phyloP scores from a whole-genome alignment of 1,140 invertebrate genomes.

The Helicorthomorpha holstii region DNA sequence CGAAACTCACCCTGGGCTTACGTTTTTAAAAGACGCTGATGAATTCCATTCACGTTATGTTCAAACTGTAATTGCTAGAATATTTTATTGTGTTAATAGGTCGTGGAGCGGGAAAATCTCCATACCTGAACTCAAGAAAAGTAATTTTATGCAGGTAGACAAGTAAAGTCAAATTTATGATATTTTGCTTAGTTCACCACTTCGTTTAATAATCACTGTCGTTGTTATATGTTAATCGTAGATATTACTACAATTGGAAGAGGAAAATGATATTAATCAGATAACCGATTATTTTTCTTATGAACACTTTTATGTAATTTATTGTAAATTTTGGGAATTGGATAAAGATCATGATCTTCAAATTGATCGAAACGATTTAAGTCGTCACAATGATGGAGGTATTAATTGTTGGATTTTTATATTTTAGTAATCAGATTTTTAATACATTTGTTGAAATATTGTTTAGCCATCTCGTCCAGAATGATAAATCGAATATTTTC shows the following conservation, averaged over 20 bases:
- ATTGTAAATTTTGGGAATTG: slow-evolving; percentile 99
- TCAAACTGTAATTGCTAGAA: slow-evolving; percentile 89
- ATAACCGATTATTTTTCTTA: slow-evolving; percentile 97
- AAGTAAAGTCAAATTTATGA: too few relatives aligned
- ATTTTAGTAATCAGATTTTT: too few relatives aligned
- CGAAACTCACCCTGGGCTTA: slow-evolving; percentile 95
- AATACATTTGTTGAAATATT: too few relatives aligned
- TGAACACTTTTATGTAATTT: slow-evolving; percentile 99
- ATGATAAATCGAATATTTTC: slow-evolving; percentile 97
- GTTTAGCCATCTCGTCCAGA: slow-evolving; percentile 77
- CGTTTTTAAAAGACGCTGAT: slow-evolving; percentile 87
- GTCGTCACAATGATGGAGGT: slow-evolving; percentile 91
- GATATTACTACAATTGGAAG: slow-evolving; percentile 33
- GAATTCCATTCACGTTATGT: slow-evolving; percentile 98
- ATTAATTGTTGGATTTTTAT: slow-evolving; percentile 15
- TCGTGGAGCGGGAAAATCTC: slow-evolving; percentile 92
- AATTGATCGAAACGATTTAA: slow-evolving; percentile 82
- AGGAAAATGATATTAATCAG: slow-evolving; percentile 89
- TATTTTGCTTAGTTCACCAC: too few relatives aligned
- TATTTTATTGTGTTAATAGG: slow-evolving; percentile 95
- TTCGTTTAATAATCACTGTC: background rate
- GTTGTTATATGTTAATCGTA: slow-evolving; percentile 17
- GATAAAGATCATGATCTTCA: slow-evolving; percentile 96
- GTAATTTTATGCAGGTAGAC: slow-evolving; percentile 62
- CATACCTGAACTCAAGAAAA: slow-evolving; percentile 70